phyloP scores from a whole-genome alignment of 2,888 invertebrate species.

The Hemithea aestivaria region DNA sequence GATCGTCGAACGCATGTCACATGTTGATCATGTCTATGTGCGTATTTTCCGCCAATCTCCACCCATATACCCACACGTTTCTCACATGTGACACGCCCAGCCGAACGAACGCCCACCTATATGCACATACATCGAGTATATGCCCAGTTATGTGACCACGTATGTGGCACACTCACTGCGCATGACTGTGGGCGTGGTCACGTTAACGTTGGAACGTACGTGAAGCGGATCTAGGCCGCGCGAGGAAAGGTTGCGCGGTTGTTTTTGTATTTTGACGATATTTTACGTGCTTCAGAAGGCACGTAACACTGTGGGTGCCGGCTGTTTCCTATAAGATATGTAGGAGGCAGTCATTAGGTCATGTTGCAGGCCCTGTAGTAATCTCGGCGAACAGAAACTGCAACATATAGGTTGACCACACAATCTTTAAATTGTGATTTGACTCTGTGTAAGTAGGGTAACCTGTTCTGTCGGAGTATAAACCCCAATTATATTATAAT shows the following conservation, averaged over 20 bases:
- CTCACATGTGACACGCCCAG: conserved; percentile 58
- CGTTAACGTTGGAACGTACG: conserved; percentile 42
- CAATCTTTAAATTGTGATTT: too few relatives aligned
- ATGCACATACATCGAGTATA: conserved; percentile 44
- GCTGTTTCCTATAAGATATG: too few relatives aligned
- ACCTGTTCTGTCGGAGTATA: too few relatives aligned
- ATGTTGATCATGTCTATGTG: conserved; percentile 16
- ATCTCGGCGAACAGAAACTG: too few relatives aligned
- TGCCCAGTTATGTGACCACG: conserved; percentile 41
- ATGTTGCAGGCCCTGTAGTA: too few relatives aligned
- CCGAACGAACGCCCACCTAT: conserved; percentile 54
- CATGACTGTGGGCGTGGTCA: conserved; percentile 64
- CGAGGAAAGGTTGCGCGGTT: background rate
- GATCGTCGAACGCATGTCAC: conserved; percentile 14
- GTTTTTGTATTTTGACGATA: too few relatives aligned
- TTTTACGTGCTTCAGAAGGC: too few relatives aligned
- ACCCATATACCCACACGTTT: conserved; percentile 38
- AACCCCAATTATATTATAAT: too few relatives aligned
- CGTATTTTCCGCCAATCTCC: conserved; percentile 43
- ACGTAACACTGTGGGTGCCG: too few relatives aligned
- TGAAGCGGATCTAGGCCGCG: conserved; percentile 60
- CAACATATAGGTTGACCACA: too few relatives aligned
- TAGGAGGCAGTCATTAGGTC: too few relatives aligned
- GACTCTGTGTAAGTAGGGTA: too few relatives aligned
- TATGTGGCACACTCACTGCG: conserved; percentile 55